A percentile compares a stretch with the other conserved stretches of the same genome.
phyloP scores from a whole-genome alignment of 2,888 invertebrate species.

The Aspidiotus rigidus region DNA sequence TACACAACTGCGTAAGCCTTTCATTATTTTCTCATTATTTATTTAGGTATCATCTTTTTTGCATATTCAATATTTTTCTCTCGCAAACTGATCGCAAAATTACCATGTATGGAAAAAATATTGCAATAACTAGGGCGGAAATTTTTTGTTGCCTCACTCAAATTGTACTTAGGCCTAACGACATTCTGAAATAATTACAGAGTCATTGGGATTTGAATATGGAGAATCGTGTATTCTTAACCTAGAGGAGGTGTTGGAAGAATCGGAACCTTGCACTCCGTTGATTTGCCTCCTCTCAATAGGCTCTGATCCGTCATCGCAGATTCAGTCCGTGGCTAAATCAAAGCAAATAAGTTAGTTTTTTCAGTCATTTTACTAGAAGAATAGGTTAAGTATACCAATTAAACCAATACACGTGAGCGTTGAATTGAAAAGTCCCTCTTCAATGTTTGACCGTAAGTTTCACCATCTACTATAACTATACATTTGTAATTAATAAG shows the following conservation, averaged over 20 bases:
- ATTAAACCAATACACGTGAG: background rate
- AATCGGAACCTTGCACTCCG: conserved; percentile 80
- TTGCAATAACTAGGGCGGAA: too few species aligned
- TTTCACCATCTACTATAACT: too few species aligned
- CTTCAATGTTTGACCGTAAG: too few species aligned
- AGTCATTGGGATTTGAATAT: conserved; percentile 75
- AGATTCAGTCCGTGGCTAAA: conserved; percentile 79
- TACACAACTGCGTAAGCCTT: too few species aligned
- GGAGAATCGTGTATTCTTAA: conserved; percentile 88
- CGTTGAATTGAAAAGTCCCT: too few species aligned
- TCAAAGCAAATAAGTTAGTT: conserved; percentile 68
- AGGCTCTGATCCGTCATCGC: conserved; percentile 93
- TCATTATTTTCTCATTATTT: too few species aligned
- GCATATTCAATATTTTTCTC: too few species aligned
- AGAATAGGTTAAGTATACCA: background rate
- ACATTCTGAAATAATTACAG: conserved; percentile 43
- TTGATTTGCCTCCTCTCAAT: conserved; percentile 87
- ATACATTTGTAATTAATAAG: too few species aligned
- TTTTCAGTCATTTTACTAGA: background rate
- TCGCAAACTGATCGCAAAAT: too few species aligned
- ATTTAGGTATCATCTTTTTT: too few species aligned
- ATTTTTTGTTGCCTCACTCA: background rate
- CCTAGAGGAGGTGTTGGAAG: conserved; percentile 78
- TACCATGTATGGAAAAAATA: too few species aligned
- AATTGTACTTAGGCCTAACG: background rate